Evolutionary conservation across 2,113 vertebrate genomes (phyloP).

Genomic region (Gracilinanus agilis): DNA sequence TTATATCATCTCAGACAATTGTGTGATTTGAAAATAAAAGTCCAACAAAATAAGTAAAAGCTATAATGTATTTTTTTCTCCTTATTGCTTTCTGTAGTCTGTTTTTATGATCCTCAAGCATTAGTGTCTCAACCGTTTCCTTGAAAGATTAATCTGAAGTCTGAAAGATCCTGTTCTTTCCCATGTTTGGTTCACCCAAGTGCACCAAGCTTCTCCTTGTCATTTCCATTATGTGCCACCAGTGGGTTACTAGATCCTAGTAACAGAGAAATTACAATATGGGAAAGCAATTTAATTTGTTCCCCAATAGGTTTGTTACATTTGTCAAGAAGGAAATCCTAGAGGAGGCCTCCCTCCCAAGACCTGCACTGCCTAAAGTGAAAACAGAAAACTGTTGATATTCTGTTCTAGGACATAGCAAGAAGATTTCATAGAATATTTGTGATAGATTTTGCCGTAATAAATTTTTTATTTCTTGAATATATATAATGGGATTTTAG

Average conservation of each 20-base stretch:
- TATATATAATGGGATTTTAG: neutral
- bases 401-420: neutral
- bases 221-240: slow-evolving; percentile 53
- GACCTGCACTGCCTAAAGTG: neutral
- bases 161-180: slow-evolving; percentile 60
- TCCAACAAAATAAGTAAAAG: slow-evolving; percentile 81
- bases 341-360: slow-evolving; percentile 14
- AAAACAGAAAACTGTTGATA: neutral
- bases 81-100: slow-evolving; percentile 69
- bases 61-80: slow-evolving; percentile 70
- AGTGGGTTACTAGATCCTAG: slow-evolving; percentile 59
- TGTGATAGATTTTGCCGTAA: neutral
- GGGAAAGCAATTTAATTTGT: slow-evolving; percentile 40
- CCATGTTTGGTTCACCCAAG: slow-evolving; percentile 49
- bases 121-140: slow-evolving; percentile 79
- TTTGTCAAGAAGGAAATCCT: slow-evolving; percentile 47
- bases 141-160: slow-evolving; percentile 76
- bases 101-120: slow-evolving; percentile 74
- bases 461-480: slow-evolving; percentile 4
- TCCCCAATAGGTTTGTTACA: slow-evolving; percentile 40
- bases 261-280: slow-evolving; percentile 52
- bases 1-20: slow-evolving; percentile 82
- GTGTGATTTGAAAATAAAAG: slow-evolving; percentile 82
- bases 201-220: slow-evolving; percentile 49
- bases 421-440: neutral